Percentiles rank a stretch among this genome's conserved stretches.
phyloP scores from a whole-genome alignment of 2,888 invertebrate species.

The Sipha maydis region DNA sequence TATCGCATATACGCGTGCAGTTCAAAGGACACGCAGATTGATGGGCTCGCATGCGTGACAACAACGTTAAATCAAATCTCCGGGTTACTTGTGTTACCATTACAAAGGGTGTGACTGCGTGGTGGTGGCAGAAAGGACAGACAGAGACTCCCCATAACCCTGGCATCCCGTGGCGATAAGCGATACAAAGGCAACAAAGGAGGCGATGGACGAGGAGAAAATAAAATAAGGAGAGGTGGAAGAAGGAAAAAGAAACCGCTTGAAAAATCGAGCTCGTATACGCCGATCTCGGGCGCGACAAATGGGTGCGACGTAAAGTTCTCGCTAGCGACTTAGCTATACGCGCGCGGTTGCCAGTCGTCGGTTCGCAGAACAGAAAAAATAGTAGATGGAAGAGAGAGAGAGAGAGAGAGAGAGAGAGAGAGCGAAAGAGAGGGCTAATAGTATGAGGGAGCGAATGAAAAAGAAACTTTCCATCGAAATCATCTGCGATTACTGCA shows the following conservation, averaged over 20 bases:
- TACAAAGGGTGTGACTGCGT: neutral
- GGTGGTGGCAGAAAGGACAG: neutral
- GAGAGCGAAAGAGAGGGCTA: neutral
- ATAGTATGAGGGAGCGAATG: neutral
- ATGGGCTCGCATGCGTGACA: neutral
- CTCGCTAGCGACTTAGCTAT: neutral
- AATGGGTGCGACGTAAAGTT: conserved; percentile 44
- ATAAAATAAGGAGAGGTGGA: neutral
- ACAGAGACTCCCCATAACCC: neutral
- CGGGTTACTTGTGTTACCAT: neutral
- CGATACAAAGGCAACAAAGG: neutral
- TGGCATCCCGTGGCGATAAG: neutral
- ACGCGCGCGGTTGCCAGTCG: neutral
- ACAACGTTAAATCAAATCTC: conserved; percentile 31
- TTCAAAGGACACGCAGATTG: conserved; percentile 13
- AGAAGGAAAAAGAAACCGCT: conserved; percentile 1
- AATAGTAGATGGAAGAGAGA: neutral
- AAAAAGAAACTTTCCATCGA: conserved; percentile 20
- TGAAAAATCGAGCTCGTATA: conserved; percentile 43
- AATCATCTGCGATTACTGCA: conserved; percentile 25
- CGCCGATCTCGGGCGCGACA: neutral
- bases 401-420: neutral
- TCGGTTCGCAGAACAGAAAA: neutral
- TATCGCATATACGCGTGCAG: neutral
- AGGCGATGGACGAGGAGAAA: neutral